Conservation (phyloP, 2,797 vertebrate genomes). For the Epinephelus awoara region DNA sequence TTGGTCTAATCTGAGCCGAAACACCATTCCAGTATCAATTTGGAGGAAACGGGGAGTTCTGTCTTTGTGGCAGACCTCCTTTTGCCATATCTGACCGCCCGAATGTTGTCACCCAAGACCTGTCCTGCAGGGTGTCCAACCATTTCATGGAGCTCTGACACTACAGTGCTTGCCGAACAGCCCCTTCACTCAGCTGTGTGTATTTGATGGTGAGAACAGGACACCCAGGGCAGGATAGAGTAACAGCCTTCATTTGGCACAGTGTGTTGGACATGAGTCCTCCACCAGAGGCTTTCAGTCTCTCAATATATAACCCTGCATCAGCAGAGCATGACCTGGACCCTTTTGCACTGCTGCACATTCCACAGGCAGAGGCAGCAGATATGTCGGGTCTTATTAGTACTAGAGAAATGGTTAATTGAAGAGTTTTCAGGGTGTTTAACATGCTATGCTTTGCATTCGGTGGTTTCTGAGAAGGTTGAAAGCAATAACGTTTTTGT, state of each 20-base stretch:
- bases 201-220: conserved; percentile 31
- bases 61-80: neutral
- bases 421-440: neutral
- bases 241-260: conserved; percentile 59
- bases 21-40: neutral
- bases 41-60: neutral
- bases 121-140: neutral
- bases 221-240: conserved; percentile 63
- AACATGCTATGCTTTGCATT: neutral
- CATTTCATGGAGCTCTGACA: conserved; percentile 15
- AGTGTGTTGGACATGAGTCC: conserved; percentile 30
- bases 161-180: neutral
- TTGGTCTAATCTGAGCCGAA: neutral
- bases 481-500: neutral
- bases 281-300: neutral
- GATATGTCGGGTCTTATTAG: neutral
- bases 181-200: conserved; percentile 23
- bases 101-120: conserved; percentile 9
- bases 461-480: neutral
- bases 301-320: conserved; percentile 19
- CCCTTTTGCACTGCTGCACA: conserved; percentile 16
- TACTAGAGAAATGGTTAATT: neutral
- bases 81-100: neutral
- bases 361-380: conserved; percentile 1
- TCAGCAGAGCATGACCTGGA: conserved; percentile 39